Percentiles rank a stretch among this genome's conserved stretches.
These are phyloP conservation scores for Odontamblyopus lacepedii DNA, from an alignment of 2,797 vertebrate species.

Conservation along the genomic window DNA sequence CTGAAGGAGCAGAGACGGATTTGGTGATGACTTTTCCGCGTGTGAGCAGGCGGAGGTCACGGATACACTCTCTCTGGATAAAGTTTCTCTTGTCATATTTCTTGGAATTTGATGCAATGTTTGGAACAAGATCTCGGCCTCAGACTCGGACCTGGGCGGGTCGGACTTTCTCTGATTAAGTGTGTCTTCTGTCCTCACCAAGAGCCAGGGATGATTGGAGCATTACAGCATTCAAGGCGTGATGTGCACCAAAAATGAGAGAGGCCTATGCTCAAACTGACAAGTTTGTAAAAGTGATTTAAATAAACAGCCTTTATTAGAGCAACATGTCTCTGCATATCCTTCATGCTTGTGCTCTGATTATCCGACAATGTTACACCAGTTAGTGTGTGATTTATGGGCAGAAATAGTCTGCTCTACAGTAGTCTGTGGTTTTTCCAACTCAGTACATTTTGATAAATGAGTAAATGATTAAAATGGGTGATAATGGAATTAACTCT, in stretches of 20 bases:
- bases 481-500: too few relatives aligned
- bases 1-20: constrained; percentile 20
- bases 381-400: too few relatives aligned
- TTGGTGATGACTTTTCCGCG: constrained; percentile 15
- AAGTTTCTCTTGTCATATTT: constrained; percentile 69
- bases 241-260: constrained; percentile 8
- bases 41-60: constrained; percentile 49
- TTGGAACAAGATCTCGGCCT: constrained; percentile 60
- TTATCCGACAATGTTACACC: too few relatives aligned
- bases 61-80: constrained; percentile 34
- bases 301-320: too few relatives aligned
- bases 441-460: too few relatives aligned
- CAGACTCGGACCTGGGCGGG: constrained; percentile 54
- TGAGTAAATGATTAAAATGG: too few relatives aligned
- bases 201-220: constrained; percentile 58
- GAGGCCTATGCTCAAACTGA: constrained; percentile 4
- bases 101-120: constrained; percentile 72
- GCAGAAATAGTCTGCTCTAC: too few relatives aligned
- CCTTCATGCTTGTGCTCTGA: too few relatives aligned
- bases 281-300: neutral
- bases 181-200: constrained; percentile 43
- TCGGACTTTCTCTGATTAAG: constrained; percentile 39
- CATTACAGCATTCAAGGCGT: constrained; percentile 60
- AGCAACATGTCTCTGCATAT: too few relatives aligned
- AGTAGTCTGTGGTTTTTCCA: too few relatives aligned